phyloP scores from a whole-genome alignment of 92 coral and sea anemone species.

The Siderastrea radians region DNA sequence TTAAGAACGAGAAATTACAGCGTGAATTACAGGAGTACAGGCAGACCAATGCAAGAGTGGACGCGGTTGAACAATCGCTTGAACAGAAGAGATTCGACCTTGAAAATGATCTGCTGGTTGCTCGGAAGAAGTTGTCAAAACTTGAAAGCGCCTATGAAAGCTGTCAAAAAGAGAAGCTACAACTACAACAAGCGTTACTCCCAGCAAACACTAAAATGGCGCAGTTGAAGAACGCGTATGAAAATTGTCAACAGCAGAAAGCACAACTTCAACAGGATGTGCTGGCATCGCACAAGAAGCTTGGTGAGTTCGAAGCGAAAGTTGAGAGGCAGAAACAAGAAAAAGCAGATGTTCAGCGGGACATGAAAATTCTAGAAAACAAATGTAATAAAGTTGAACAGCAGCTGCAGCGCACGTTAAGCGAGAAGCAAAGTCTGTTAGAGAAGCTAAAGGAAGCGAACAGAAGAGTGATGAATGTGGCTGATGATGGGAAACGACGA shows the following conservation, averaged over 20 bases:
- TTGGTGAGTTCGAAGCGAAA: conserved; percentile 79
- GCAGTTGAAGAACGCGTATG: conserved; percentile 87
- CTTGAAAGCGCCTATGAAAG: conserved; percentile 86
- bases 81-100: conserved; percentile 74
- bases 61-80: conserved; percentile 67
- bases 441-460: conserved; percentile 76
- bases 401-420: conserved; percentile 73
- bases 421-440: conserved; percentile 78
- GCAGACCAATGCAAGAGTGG: conserved; percentile 63
- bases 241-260: conserved; percentile 80
- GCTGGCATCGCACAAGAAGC: conserved; percentile 77
- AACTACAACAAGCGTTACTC: conserved; percentile 86
- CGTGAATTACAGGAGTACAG: conserved; percentile 74
- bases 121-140: conserved; percentile 74
- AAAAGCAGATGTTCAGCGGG: conserved; percentile 75
- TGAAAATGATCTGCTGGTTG: conserved; percentile 77
- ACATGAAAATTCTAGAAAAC: conserved; percentile 70
- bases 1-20: conserved; percentile 76
- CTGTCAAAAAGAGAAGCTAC: conserved; percentile 83
- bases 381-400: conserved; percentile 76
- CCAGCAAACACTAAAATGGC: conserved; percentile 84
- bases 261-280: conserved; percentile 83
- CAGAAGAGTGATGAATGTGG: conserved; percentile 64
- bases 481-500: conserved; percentile 65
- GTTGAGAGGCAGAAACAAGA: conserved; percentile 68